Evolutionary conservation across 2,888 invertebrate genomes (phyloP).

Genomic region (Caenorhabditis sp.): DNA sequence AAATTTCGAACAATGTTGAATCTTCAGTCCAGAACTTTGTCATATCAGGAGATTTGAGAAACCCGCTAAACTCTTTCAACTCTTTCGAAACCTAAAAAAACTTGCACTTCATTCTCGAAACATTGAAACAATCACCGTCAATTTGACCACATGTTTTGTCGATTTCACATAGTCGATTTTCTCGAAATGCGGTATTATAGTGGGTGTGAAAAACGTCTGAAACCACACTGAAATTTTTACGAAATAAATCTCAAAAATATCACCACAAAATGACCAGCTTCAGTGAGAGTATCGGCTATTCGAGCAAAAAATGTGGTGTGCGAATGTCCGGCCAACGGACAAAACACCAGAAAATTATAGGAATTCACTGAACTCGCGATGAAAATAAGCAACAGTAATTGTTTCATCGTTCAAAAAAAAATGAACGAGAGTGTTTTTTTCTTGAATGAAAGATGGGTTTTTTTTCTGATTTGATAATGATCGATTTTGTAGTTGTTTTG

Average conservation of each 20-base stretch:
- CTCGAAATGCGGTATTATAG: conserved; percentile 1
- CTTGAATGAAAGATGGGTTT: no score
- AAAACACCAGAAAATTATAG: conserved; percentile 21
- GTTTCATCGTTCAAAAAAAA: no score
- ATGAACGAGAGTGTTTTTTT: no score
- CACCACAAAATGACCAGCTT: conserved; percentile 43
- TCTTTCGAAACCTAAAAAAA: not conserved
- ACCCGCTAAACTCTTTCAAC: not conserved
- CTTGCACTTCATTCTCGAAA: conserved; percentile 1
- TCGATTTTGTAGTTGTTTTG: no score
- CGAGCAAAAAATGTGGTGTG: conserved; percentile 24
- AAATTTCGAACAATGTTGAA: conserved; percentile 9
- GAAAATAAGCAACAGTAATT: not conserved
- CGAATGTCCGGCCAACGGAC: conserved; percentile 33
- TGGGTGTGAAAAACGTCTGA: conserved; percentile 19
- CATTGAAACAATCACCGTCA: conserved; percentile 15
- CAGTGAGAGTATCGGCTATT: conserved; percentile 36
- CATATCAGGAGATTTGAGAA: not conserved
- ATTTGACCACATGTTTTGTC: conserved; percentile 17
- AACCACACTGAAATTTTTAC: not conserved
- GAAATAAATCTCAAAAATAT: no score
- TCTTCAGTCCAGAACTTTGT: no score
- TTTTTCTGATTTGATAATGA: no score
- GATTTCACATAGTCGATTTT: conserved; percentile 15
- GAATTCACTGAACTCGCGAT: not conserved